Evolutionary conservation across 2,113 vertebrate species (phyloP), one percentile per base, ranked within the genome.

Genomic region (Proterorhinus semilunaris): DNA sequence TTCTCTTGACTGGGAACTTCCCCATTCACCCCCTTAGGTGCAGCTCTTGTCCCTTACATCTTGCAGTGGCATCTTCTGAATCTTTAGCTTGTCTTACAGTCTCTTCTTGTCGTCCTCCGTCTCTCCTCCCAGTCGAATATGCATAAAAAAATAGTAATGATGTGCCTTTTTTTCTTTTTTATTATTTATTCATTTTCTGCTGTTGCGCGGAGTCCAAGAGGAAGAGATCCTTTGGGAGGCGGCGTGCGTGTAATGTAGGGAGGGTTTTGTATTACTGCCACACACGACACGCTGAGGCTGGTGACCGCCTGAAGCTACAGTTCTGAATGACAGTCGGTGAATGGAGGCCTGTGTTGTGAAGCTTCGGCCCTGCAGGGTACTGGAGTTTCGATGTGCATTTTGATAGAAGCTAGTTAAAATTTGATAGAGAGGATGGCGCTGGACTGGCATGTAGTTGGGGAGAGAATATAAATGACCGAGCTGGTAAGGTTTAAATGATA

Each of bases 241-340:
- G 61, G 27, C 72, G 62, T 58, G 55, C 55, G 36, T 58, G 27
- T 58, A 58, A 58, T 58, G 55, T 57, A 58, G 46, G 55, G 46
- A 64, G 67, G 59, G 49, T 62, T 69, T 59, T 65, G 4, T 69
- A 55, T 8, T 15, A 9, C 67, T 44, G 44, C 63, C 11, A 61
- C 47, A 46, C 6, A 64, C 46, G 51, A 27, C 17, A 53, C 5
- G 45, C 6, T 43, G 7, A 43, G 75, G 55, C 45, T 13, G 54
- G 48, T 55, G 65, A 46, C 61, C 68, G 72, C 65, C 75, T 69
- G 46, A 10, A 74, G 84, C 71, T 53, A 52, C 42, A 64, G 64
- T 70, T 59, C 62, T 64, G 55, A 57, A 62, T 77, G 71, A 76
- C 54, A 77, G 53, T 61, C 73, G 64, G 61, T 68, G 52, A 65